These are phyloP conservation scores for Callipepla californica DNA, from an alignment of 2,113 vertebrate genomes.

Conservation along the genomic window DNA sequence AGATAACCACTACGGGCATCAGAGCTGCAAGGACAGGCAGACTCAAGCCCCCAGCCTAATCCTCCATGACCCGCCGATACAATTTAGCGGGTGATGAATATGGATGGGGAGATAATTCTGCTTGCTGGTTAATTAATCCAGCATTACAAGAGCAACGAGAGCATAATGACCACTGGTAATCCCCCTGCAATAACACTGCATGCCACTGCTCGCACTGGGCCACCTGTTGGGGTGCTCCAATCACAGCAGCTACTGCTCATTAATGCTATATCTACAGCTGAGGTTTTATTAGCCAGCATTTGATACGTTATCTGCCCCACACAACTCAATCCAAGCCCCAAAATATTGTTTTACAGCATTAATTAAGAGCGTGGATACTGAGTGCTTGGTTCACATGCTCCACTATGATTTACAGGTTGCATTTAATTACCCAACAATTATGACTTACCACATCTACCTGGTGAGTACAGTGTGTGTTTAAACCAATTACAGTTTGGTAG, in stretches of 20 bases:
- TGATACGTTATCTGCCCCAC: not conserved
- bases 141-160: not conserved
- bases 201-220: not conserved
- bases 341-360: constrained; percentile 54
- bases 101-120: not conserved
- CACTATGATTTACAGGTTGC: not conserved
- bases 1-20: fast-evolving
- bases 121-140: constrained; percentile 48
- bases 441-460: constrained; percentile 55
- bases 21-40: fast-evolving
- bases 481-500: not conserved
- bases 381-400: not conserved
- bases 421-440: constrained; percentile 19
- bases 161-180: constrained; percentile 9
- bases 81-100: constrained; percentile 17
- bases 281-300: constrained; percentile 42
- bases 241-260: not conserved
- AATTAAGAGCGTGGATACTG: constrained; percentile 9
- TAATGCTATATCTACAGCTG: not conserved
- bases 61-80: not conserved
- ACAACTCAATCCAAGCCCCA: not conserved
- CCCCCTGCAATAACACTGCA: constrained; percentile 45
- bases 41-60: not conserved
- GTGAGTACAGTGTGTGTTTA: not conserved
- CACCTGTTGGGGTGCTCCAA: not conserved